A percentile compares a stretch with the other conserved stretches of the same genome.
phyloP scores from a whole-genome alignment of 2,113 vertebrate genomes.

The Reinhardtius hippoglossoides region DNA sequence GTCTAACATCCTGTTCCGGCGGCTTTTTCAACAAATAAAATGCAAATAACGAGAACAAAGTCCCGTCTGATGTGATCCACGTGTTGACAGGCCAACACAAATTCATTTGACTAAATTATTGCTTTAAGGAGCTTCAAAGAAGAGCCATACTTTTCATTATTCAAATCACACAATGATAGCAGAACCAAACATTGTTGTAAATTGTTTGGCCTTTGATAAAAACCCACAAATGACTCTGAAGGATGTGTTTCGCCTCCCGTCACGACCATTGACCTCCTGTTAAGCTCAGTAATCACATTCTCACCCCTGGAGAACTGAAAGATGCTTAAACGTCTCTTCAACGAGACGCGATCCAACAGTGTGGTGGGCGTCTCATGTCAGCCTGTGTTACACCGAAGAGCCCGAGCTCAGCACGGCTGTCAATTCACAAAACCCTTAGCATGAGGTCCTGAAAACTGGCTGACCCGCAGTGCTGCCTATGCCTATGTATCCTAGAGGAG shows the following conservation, averaged over 20 bases:
- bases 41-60: neutral
- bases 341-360: conserved; percentile 33
- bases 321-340: conserved; percentile 27
- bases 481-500: no score
- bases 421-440: conserved; percentile 19
- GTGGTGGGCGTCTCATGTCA: conserved; percentile 17
- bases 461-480: no score
- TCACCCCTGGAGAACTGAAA: conserved; percentile 47
- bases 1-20: neutral
- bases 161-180: neutral
- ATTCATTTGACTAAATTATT: neutral
- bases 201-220: neutral
- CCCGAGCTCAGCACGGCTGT: conserved; percentile 36
- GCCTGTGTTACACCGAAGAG: conserved; percentile 19
- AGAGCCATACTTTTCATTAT: neutral
- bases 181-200: neutral
- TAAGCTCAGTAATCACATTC: conserved; percentile 46
- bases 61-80: neutral
- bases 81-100: neutral
- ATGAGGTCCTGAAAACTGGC: conserved; percentile 1
- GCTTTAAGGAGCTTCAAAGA: neutral
- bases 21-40: neutral
- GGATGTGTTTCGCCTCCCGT: conserved; percentile 12
- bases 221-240: neutral
- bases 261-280: conserved; percentile 59